Percentiles rank a stretch among this genome's conserved stretches.
These are phyloP conservation scores for Callorhinus ursinus DNA, from an alignment of 2,113 vertebrate species.

Conservation along the genomic window DNA sequence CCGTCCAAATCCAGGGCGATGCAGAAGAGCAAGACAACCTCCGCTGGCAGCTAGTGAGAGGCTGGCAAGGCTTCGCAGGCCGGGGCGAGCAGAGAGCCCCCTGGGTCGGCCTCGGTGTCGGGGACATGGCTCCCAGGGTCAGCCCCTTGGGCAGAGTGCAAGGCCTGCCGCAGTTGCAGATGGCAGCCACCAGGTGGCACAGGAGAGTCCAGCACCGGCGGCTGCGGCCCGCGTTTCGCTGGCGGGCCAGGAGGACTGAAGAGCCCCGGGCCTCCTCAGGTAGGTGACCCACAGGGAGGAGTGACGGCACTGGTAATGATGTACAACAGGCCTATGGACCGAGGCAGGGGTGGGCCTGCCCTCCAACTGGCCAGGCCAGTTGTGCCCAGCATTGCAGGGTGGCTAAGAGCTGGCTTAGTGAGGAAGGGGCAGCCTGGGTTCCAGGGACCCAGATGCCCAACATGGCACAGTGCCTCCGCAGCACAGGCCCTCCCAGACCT, in stretches of 20 bases:
- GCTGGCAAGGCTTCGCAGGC: no score
- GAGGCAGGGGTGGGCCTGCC: not conserved
- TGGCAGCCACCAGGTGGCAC: conserved; percentile 50
- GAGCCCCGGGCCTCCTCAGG: not conserved
- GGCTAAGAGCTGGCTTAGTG: not conserved
- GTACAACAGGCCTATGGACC: not conserved
- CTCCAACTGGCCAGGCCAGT: rapidly evolving
- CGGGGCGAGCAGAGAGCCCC: not conserved
- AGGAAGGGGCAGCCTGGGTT: not conserved
- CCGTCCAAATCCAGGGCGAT: rapidly evolving
- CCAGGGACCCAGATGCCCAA: no score
- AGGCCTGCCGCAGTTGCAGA: not conserved
- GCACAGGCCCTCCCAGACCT: rapidly evolving
- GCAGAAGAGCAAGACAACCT: not conserved
- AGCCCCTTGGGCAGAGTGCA: not conserved
- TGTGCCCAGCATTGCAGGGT: not conserved
- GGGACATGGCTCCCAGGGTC: no score
- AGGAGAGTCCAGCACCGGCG: not conserved
- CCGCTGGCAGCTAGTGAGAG: not conserved
- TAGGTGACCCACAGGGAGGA: not conserved
- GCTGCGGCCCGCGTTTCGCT: not conserved
- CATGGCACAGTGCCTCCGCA: no score
- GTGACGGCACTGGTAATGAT: not conserved
- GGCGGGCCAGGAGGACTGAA: rapidly evolving
- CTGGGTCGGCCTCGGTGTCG: not conserved